Base-by-base conservation (phyloP, 2,113 vertebrate species). In the Amphiprion percula region DNA sequence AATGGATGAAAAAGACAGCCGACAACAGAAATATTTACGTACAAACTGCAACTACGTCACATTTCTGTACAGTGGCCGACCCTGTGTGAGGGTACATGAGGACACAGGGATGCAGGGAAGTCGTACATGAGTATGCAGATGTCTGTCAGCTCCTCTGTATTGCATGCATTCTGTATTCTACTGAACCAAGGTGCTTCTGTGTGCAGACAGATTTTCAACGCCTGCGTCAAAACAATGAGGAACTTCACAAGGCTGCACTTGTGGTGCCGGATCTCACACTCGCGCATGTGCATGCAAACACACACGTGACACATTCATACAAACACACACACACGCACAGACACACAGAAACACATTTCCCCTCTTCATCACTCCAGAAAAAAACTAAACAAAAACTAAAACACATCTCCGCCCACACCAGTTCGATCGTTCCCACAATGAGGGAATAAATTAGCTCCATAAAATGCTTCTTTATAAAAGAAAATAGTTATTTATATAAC, bases 401-500 rank as follows among this genome's bases (percentile, higher is more conserved):
- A 72, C 59, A 85, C 77, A 83, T 62, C 68, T 79, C 78, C 19
- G 41, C 80, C 77, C 79, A 71, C 83, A 44, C 85, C 85, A 60
- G 71, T 76, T 82, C 59, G 24, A 33, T 74, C 77, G 58, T 86
- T 87, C 94, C 94, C 86, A 92, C 44, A 86, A 90, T 82, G 73
- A 92, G 92, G 92, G 92, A 94, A 88, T 91, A 91, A 92, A 87
- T 90, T 82, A 87, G 77, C 88, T 90, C 75, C 81, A 90, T 94
- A 94, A 94, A 94, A 93, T 92, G 87, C 93, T 95, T 95, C 94
- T 95, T 95, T 95, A 95, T 94, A 93, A 95, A 95, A 95, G 94
- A 95, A 95, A 93, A 91, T 88, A 92, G 76, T 91, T 91, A 90
- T 93, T 89, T 91, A 87, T 90, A 88, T 74, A 90, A 91, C 87